Percentiles rank a stretch among this genome's conserved stretches.
These are phyloP conservation scores for Bombus fervidus DNA, from an alignment of 1,140 invertebrate species.

Conservation along the genomic window DNA sequence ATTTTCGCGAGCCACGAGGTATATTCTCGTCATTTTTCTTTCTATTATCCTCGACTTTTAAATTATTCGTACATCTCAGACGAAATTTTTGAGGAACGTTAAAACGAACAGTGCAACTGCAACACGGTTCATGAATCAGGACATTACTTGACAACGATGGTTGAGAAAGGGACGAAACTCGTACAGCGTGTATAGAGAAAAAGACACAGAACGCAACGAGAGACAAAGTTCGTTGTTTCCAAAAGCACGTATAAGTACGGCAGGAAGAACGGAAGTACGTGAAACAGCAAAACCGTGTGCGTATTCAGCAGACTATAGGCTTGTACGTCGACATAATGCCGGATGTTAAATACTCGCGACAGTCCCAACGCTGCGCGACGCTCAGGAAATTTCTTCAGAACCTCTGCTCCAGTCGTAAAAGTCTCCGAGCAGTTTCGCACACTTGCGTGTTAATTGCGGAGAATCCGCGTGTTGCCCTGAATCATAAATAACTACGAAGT, in stretches of 20 bases:
- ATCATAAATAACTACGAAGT: neutral
- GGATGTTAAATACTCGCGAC: slow-evolving; percentile 57
- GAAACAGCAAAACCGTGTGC: slow-evolving; percentile 15
- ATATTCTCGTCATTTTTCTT: neutral
- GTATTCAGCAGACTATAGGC: neutral
- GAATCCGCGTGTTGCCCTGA: neutral
- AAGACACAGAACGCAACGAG: neutral
- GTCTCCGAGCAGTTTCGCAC: slow-evolving; percentile 15
- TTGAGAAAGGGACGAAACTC: neutral
- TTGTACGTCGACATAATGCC: slow-evolving; percentile 42
- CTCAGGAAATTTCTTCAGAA: slow-evolving; percentile 30
- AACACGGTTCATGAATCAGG: slow-evolving; percentile 35
- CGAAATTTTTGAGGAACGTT: slow-evolving; percentile 36
- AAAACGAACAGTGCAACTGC: neutral
- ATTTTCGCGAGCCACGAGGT: too few species aligned
- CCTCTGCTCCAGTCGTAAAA: slow-evolving; percentile 35
- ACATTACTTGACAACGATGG: slow-evolving; percentile 33
- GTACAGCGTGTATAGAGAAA: neutral
- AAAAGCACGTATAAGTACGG: slow-evolving; percentile 20
- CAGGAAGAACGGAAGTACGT: slow-evolving; percentile 43
- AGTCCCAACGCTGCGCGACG: neutral
- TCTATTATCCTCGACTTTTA: neutral
- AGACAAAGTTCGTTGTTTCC: slow-evolving; percentile 50
- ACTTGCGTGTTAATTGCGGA: slow-evolving; percentile 17
- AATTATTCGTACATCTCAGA: neutral